Evolutionary conservation across 2,113 vertebrate species (phyloP).

Genomic region (Lipotes vexillifer): DNA sequence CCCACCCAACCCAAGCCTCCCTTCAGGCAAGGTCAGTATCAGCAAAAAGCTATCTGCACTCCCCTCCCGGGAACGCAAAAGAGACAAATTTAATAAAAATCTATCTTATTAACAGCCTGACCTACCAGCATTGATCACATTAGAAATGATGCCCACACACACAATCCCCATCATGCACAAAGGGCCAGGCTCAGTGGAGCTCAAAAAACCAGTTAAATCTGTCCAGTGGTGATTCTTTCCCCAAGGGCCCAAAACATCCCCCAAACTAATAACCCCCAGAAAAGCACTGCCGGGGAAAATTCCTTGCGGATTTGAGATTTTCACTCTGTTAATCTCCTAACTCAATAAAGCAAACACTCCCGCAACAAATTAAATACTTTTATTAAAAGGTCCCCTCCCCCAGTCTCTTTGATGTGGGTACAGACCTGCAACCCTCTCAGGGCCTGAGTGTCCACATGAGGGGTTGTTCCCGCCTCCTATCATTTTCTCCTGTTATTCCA

Average conservation of each 20-base stretch:
- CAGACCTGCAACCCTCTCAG: neutral
- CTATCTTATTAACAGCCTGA: slow-evolving; percentile 63
- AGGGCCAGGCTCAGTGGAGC: slow-evolving; percentile 13
- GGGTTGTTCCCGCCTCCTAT: neutral
- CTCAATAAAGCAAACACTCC: slow-evolving; percentile 52
- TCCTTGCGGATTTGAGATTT: slow-evolving; percentile 72
- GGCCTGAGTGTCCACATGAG: neutral
- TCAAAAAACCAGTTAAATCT: slow-evolving; percentile 40
- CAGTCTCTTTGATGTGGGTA: slow-evolving; percentile 16
- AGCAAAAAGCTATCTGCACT: neutral
- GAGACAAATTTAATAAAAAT: slow-evolving; percentile 60
- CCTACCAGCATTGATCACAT: slow-evolving; percentile 58
- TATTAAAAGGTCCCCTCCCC: slow-evolving; percentile 23
- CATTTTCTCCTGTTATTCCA: neutral
- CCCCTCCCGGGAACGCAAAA: neutral
- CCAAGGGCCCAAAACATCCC: slow-evolving; percentile 49
- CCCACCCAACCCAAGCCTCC: neutral
- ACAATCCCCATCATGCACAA: neutral
- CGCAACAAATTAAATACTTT: slow-evolving; percentile 60
- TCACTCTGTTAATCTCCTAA: slow-evolving; percentile 59
- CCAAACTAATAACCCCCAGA: slow-evolving; percentile 12
- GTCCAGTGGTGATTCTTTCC: neutral
- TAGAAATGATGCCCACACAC: neutral
- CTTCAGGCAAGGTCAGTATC: slow-evolving; percentile 61
- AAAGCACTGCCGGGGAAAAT: slow-evolving; percentile 59